Evolutionary conservation across 2,888 invertebrate species (phyloP).

Genomic region (Alviniconcha strummeri): DNA sequence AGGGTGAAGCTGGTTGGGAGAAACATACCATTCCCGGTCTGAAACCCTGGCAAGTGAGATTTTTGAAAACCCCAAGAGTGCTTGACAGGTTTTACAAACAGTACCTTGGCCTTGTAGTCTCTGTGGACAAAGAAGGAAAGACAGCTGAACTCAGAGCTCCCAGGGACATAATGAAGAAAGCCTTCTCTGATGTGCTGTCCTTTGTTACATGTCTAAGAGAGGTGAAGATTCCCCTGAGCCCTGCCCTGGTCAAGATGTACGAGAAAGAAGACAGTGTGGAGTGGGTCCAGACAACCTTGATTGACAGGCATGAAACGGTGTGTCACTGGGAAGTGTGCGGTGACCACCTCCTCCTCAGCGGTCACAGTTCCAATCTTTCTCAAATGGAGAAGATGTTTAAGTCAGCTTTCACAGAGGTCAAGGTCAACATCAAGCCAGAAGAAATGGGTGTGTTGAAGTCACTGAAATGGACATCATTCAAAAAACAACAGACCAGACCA

Average conservation of each 20-base stretch:
- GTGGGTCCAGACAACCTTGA: constrained; percentile 2
- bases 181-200: background rate
- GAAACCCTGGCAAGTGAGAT: constrained; percentile 9
- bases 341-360: background rate
- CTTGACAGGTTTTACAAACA: background rate
- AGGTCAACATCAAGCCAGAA: background rate
- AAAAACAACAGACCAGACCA: background rate
- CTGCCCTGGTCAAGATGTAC: constrained; percentile 1
- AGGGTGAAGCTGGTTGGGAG: too few species aligned
- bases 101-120: background rate
- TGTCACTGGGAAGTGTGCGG: constrained; percentile 15
- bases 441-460: background rate
- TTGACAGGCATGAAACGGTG: background rate
- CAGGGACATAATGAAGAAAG: constrained; percentile 1
- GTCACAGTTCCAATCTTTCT: background rate
- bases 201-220: background rate
- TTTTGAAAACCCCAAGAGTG: background rate
- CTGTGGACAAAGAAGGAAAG: background rate
- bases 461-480: background rate
- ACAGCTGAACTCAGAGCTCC: background rate
- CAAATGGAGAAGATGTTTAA: constrained; percentile 1
- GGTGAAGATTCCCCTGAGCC: background rate
- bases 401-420: constrained; percentile 7
- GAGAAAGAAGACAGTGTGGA: background rate
- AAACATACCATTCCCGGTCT: background rate